Evolutionary conservation across 2,797 vertebrate species (phyloP).

Genomic region (Crax fasciolata): DNA sequence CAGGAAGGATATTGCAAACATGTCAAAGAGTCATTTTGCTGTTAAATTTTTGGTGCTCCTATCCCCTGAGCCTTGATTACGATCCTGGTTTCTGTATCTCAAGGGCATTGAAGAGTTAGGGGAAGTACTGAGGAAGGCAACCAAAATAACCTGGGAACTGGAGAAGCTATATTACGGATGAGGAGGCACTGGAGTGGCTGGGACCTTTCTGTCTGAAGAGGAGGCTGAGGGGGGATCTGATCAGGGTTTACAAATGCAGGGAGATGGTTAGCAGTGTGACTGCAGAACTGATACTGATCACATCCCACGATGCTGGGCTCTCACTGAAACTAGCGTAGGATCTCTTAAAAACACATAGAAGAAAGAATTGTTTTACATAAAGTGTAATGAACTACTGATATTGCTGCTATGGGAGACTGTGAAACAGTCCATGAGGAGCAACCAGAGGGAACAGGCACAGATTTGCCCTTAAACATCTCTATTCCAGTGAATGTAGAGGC

Average conservation of each 20-base stretch:
- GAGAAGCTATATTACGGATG: neutral
- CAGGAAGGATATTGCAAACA: neutral
- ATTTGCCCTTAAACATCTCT: neutral
- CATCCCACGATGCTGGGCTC: rapidly evolving
- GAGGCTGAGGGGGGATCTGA: neutral
- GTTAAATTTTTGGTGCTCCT: neutral
- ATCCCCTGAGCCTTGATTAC: neutral
- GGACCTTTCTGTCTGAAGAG: neutral
- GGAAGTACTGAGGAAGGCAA: neutral
- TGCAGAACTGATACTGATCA: neutral
- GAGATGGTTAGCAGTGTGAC: neutral
- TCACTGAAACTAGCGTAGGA: neutral
- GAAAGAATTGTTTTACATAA: neutral
- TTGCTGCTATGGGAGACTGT: neutral
- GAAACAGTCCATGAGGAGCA: neutral
- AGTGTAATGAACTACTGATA: neutral
- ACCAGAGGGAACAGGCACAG: neutral
- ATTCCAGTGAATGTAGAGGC: rapidly evolving
- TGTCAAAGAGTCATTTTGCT: neutral
- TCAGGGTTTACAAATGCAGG: neutral
- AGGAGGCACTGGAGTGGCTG: neutral
- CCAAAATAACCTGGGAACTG: neutral
- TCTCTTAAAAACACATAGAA: neutral
- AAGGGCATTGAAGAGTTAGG: neutral
- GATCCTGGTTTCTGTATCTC: neutral